Percentiles rank a stretch among this genome's conserved stretches.
These are phyloP conservation scores for Drosophila anomelani DNA, from an alignment of 2,888 invertebrate species.

Conservation along the genomic window DNA sequence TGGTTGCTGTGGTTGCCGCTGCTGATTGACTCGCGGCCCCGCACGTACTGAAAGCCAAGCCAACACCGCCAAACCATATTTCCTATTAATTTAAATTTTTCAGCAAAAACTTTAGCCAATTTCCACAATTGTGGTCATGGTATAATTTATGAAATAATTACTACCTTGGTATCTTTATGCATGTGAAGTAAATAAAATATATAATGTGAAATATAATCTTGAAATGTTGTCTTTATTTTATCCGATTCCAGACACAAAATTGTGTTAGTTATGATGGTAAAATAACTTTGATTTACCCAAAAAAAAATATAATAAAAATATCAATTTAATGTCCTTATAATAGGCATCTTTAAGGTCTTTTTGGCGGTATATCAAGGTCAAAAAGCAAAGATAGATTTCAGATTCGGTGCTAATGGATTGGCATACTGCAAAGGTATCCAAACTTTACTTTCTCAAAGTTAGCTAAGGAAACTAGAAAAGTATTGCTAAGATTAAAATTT, in stretches of 20 bases:
- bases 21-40: slow-evolving; percentile 38
- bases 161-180: neutral
- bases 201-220: neutral
- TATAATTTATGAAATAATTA: neutral
- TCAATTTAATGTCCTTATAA: too few relatives aligned
- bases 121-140: neutral
- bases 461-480: too few relatives aligned
- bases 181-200: neutral
- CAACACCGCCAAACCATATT: slow-evolving; percentile 54
- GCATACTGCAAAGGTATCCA: neutral
- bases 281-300: too few relatives aligned
- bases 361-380: too few relatives aligned
- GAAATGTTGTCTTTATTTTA: too few relatives aligned
- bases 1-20: slow-evolving; percentile 32
- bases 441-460: neutral
- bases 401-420: neutral
- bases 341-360: too few relatives aligned
- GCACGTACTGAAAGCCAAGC: slow-evolving; percentile 33
- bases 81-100: slow-evolving; percentile 66
- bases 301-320: too few relatives aligned
- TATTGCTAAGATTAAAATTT: neutral
- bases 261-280: too few relatives aligned
- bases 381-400: neutral
- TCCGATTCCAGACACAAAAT: too few relatives aligned
- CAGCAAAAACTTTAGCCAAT: slow-evolving; percentile 44